These are phyloP conservation scores for Sylvietta virens DNA, from an alignment of 2,113 vertebrate species.

Conservation along the genomic window DNA sequence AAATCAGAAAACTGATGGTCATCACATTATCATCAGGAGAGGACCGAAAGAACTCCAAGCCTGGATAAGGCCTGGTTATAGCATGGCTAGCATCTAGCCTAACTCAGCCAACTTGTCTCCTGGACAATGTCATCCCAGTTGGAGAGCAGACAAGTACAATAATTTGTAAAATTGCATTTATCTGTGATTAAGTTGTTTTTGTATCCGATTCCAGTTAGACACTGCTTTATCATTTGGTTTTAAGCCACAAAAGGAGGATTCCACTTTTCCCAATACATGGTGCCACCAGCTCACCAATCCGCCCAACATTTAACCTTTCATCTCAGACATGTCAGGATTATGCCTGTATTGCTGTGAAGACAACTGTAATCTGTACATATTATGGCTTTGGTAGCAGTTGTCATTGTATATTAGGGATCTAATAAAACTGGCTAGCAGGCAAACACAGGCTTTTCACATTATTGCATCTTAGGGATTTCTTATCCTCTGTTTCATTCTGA, in stretches of 20 bases:
- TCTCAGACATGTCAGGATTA: background rate
- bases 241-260: background rate
- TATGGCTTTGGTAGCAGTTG: background rate
- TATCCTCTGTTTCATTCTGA: background rate
- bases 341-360: rapidly evolving
- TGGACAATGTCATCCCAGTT: background rate
- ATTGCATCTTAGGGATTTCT: background rate
- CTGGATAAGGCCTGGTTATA: background rate
- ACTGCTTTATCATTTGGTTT: background rate
- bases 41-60: background rate
- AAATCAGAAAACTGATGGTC: background rate
- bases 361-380: background rate
- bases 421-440: background rate
- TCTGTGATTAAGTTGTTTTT: background rate
- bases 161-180: background rate
- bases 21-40: background rate
- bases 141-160: background rate
- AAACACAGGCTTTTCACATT: background rate
- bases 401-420: background rate
- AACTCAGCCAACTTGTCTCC: background rate
- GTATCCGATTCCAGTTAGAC: background rate
- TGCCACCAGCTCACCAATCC: background rate
- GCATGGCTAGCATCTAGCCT: background rate
- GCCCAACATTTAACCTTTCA: background rate
- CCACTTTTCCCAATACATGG: background rate